phyloP scores from a whole-genome alignment of 53 echinoderm and acorn worm genomes.

The Paelopatides confundens region DNA sequence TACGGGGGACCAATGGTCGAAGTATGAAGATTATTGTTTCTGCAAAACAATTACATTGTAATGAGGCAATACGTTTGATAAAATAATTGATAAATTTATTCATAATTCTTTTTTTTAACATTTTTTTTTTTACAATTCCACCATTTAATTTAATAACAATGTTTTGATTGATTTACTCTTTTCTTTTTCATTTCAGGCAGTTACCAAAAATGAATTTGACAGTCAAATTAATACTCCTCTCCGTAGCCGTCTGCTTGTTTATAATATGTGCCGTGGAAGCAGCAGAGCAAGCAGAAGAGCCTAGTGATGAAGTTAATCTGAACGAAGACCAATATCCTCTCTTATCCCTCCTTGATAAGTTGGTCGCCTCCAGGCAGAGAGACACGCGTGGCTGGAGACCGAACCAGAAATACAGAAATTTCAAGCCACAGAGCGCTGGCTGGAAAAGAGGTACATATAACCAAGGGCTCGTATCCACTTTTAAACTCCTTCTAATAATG shows the following conservation, averaged over 20 bases:
- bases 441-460: slow-evolving; percentile 16
- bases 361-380: slow-evolving; percentile 33
- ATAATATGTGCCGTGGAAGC: slow-evolving; percentile 7
- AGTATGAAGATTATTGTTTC: too few relatives aligned
- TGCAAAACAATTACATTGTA: too few relatives aligned
- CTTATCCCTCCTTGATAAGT: slow-evolving; percentile 16
- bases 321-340: slow-evolving; percentile 9
- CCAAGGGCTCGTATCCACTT: background rate
- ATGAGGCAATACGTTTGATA: too few relatives aligned
- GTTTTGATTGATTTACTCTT: background rate
- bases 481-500: too few relatives aligned
- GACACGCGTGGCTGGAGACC: slow-evolving; percentile 21
- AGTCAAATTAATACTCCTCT: slow-evolving; percentile 1
- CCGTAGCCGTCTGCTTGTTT: slow-evolving; percentile 9
- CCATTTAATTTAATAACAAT: too few relatives aligned
- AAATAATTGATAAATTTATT: too few relatives aligned
- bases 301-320: background rate
- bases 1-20: too few relatives aligned
- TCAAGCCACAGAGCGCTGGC: slow-evolving; percentile 15
- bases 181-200: background rate
- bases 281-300: background rate
- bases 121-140: background rate
- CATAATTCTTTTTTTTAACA: too few relatives aligned
- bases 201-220: slow-evolving; percentile 12
- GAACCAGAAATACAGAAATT: slow-evolving; percentile 27